phyloP scores from a whole-genome alignment of 2,113 vertebrate species.

The Diphyllodes magnificus region DNA sequence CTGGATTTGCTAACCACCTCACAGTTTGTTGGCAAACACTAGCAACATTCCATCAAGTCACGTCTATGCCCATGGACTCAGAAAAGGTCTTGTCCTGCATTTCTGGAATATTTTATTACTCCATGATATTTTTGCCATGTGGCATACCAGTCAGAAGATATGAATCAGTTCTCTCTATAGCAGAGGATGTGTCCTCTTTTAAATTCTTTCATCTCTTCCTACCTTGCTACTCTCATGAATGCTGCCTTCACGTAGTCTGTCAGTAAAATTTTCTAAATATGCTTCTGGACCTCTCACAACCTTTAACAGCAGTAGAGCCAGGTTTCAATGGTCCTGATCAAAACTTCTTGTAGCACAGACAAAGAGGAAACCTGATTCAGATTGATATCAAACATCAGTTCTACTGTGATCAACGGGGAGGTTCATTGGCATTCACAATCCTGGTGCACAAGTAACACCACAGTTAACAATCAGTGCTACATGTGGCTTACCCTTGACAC shows the following conservation, averaged over 20 bases:
- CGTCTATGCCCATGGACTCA: neutral
- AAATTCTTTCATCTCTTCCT: neutral
- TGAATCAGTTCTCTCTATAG: neutral
- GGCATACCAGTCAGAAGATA: neutral
- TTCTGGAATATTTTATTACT: neutral
- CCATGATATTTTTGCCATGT: rapidly evolving
- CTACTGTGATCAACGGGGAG: neutral
- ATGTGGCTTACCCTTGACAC: rapidly evolving
- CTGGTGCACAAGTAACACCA: neutral
- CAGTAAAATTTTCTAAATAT: neutral
- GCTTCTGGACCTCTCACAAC: neutral
- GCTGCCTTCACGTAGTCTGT: neutral
- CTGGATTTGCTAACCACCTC: neutral
- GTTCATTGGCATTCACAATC: neutral
- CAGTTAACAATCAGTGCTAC: neutral
- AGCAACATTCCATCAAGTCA: neutral
- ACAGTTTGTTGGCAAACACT: neutral
- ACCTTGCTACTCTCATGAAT: neutral
- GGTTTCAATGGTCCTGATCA: neutral
- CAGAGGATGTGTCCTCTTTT: neutral
- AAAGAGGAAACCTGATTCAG: neutral
- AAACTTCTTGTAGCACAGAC: neutral
- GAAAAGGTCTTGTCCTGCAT: neutral
- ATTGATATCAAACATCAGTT: neutral
- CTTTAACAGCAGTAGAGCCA: neutral